These are phyloP conservation scores for Drosophila sucinea DNA, from an alignment of 1,140 invertebrate species.

Conservation along the genomic window DNA sequence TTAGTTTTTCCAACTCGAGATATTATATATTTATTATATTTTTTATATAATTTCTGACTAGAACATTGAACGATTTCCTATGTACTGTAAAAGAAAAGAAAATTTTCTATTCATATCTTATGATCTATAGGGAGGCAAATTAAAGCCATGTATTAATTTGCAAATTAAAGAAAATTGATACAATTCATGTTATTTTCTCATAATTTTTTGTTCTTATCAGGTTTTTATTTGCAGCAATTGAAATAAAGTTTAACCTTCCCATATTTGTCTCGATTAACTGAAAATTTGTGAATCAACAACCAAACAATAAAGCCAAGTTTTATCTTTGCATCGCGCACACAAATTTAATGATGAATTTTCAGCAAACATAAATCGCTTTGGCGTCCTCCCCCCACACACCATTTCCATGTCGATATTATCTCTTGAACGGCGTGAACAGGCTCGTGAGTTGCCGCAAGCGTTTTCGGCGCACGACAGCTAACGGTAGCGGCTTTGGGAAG, in stretches of 20 bases:
- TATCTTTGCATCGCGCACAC: conserved; percentile 64
- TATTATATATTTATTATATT: too few species aligned
- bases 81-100: too few species aligned
- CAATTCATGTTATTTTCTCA: background rate
- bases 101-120: too few species aligned
- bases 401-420: conserved; percentile 47
- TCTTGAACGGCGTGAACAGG: conserved; percentile 60
- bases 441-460: conserved; percentile 53
- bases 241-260: conserved; percentile 4
- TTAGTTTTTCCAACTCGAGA: too few species aligned
- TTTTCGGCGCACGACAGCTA: conserved; percentile 67
- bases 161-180: too few species aligned
- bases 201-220: background rate
- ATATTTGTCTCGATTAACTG: conserved; percentile 62
- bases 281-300: conserved; percentile 67
- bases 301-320: conserved; percentile 40
- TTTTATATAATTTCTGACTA: too few species aligned
- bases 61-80: too few species aligned
- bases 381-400: conserved; percentile 17
- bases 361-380: conserved; percentile 73
- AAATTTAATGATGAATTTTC: conserved; percentile 78
- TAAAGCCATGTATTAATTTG: too few species aligned
- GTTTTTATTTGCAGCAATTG: background rate
- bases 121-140: too few species aligned
- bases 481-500: conserved; percentile 29